Evolutionary conservation across 1,140 invertebrate genomes (phyloP), one percentile per base, ranked within the genome.

Genomic region (Ceratosolen fusciceps): DNA sequence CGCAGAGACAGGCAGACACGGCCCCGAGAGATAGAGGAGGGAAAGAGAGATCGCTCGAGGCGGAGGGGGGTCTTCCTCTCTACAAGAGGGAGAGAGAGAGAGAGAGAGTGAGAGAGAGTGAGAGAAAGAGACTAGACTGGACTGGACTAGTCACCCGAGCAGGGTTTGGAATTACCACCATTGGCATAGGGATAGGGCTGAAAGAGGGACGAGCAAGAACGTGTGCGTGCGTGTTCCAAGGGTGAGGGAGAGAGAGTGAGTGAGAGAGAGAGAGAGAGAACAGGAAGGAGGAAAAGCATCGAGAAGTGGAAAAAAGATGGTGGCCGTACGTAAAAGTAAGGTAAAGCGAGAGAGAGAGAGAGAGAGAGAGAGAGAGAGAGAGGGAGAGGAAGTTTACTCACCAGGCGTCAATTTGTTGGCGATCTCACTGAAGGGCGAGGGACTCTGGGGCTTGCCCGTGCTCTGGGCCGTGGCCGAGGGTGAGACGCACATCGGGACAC

Each of bases 401-500:
- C 96, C 96, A 93, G 95, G 94, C 84, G 96, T 96, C 87, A 97
- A 91, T 92, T 96, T 97, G 83, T 93, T 92, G 84, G 92, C 89
- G 83, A 94, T 92, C 83, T 96, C 95, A 76, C 92, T 93, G 90
- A 97, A 97, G 62, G 95, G 92, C 79, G 95, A 96, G 77, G 93
- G 92, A 87, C 91, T 89, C 79, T 88, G 87, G 56, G 86, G 80
- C 56, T 88, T 87, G 29, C 88, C 75, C 68, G 92, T 92, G 26
- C 19, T 26, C 7, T 56, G 52, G 0, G 52, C 9, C 1, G 39
- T 19, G 71, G 94, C 92, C 77, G 94, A 94, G 34, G 94, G 93
- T 67, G 94, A 94, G 80, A 93, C 93, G 87, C 93, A 93, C 91
- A 97, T 95, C 73, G 96, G 96, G 86, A 93, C 93, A 91, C 96